These are phyloP conservation scores for Peromyscus nudipes DNA, from an alignment of 2,797 vertebrate species.

Conservation along the genomic window DNA sequence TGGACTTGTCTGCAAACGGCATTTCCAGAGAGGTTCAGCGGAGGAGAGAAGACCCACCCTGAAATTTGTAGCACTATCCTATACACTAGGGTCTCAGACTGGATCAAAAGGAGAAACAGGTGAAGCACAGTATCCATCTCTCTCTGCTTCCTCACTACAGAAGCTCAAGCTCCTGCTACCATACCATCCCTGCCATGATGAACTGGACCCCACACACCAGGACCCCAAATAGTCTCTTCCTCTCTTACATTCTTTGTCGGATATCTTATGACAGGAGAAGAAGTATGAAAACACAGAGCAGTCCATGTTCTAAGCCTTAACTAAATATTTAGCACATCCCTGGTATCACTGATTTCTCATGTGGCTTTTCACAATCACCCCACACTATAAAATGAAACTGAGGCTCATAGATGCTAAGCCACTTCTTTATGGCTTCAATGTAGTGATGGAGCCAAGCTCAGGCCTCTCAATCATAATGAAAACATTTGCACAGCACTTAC, in stretches of 20 bases:
- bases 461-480: neutral
- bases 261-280: neutral
- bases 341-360: slow-evolving; percentile 20
- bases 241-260: neutral
- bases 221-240: neutral
- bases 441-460: neutral
- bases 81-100: neutral
- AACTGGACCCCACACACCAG: neutral
- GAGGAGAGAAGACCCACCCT: neutral
- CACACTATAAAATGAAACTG: neutral
- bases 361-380: neutral
- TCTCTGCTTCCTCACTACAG: neutral
- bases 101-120: neutral
- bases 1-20: neutral
- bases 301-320: neutral
- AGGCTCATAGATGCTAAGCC: neutral
- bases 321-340: neutral
- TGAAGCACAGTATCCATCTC: neutral
- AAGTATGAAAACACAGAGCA: neutral
- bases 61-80: neutral
- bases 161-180: neutral
- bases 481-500: neutral
- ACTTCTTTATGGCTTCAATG: neutral
- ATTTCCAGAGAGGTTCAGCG: neutral
- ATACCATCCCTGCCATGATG: neutral